These are phyloP conservation scores for Falco novaeseelandiae DNA, from an alignment of 2,797 vertebrate genomes.

Conservation along the genomic window DNA sequence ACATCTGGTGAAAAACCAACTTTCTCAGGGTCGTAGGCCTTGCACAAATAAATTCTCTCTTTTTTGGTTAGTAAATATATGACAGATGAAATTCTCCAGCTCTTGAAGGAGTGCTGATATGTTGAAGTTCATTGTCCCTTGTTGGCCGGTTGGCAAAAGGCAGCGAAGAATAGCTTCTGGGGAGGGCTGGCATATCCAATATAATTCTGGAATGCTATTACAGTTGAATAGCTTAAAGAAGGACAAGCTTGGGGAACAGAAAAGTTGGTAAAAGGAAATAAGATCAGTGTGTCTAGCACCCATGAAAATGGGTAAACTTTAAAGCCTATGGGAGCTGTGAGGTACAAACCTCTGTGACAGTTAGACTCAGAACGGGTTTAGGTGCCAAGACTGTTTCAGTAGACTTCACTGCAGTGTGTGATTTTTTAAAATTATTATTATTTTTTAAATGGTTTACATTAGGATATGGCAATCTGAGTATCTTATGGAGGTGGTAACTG, in stretches of 20 bases:
- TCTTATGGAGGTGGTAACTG: not conserved
- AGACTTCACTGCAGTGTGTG: not conserved
- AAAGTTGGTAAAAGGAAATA: not conserved
- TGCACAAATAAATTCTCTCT: not conserved
- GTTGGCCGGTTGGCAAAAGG: conserved; percentile 5
- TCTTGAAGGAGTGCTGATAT: not conserved
- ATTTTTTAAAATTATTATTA: not conserved
- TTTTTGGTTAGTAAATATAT: not conserved
- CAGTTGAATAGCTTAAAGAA: not conserved
- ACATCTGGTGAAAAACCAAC: conserved; percentile 19
- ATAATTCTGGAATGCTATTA: not conserved
- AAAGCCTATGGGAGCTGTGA: not conserved
- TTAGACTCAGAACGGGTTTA: not conserved
- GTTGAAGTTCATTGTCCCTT: not conserved
- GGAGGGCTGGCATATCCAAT: not conserved
- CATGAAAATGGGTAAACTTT: not conserved
- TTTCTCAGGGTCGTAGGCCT: not conserved
- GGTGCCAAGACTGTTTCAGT: not conserved
- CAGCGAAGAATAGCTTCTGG: conserved; percentile 16
- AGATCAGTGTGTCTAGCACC: not conserved
- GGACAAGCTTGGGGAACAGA: not conserved
- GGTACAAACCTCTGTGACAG: not conserved
- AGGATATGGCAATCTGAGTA: not conserved
- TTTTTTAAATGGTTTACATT: not conserved
- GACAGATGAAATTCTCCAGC: conserved; percentile 22